Evolutionary conservation across 2,888 invertebrate species (phyloP).

Genomic region (Mongoloraphidia duomilia): DNA sequence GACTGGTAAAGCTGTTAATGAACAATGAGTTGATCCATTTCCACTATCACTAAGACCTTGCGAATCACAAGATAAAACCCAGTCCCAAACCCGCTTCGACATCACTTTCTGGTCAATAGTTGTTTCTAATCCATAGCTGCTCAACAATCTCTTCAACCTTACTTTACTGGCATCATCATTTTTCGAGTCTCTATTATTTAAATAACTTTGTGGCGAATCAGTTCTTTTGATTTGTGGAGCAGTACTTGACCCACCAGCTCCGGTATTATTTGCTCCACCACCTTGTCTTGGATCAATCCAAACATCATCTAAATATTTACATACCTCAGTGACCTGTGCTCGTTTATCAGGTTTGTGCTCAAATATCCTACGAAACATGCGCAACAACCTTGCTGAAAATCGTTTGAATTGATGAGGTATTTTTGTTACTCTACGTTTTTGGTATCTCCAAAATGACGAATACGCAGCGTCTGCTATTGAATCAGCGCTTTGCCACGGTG

Average conservation of each 20-base stretch:
- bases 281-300: slow-evolving; percentile 40
- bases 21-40: slow-evolving; percentile 9
- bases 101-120: slow-evolving; percentile 45
- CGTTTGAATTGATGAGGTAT: slow-evolving; percentile 41
- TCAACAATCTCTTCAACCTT: slow-evolving; percentile 36
- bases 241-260: slow-evolving; percentile 25
- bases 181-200: slow-evolving; percentile 27
- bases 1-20: slow-evolving; percentile 8
- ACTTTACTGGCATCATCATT: slow-evolving; percentile 35
- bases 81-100: slow-evolving; percentile 47
- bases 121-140: slow-evolving; percentile 46
- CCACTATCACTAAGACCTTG: slow-evolving; percentile 3
- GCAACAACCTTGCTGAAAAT: slow-evolving; percentile 51
- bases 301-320: slow-evolving; percentile 43
- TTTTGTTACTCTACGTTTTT: slow-evolving; percentile 43
- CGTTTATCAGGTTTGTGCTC: slow-evolving; percentile 53
- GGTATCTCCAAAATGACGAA: slow-evolving; percentile 50
- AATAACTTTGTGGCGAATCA: slow-evolving; percentile 36
- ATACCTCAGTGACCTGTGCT: slow-evolving; percentile 41
- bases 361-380: slow-evolving; percentile 54
- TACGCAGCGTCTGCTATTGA: slow-evolving; percentile 57
- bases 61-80: slow-evolving; percentile 44
- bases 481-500: slow-evolving; percentile 57
- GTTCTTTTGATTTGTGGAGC: slow-evolving; percentile 23
- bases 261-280: slow-evolving; percentile 33